These are phyloP conservation scores for Carpatolechia fugitivella DNA, from an alignment of 2,888 invertebrate species.

Conservation along the genomic window DNA sequence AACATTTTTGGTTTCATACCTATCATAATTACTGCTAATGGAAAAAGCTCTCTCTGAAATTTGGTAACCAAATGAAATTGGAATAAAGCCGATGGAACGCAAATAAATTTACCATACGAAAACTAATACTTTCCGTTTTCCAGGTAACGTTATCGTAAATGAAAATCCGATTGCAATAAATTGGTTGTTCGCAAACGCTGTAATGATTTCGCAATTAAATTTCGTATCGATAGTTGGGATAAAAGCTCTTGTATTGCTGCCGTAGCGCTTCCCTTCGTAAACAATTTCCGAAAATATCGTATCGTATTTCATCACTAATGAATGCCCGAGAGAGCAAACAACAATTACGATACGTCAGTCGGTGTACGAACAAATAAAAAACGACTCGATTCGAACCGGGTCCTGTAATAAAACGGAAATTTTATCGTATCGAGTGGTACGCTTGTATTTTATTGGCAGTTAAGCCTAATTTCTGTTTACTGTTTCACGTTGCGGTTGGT, in stretches of 20 bases:
- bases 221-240: conserved; percentile 22
- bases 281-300: conserved; percentile 60
- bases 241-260: conserved; percentile 16
- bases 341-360: conserved; percentile 60
- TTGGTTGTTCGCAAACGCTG: conserved; percentile 27
- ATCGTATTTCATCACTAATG: conserved; percentile 71
- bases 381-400: conserved; percentile 45
- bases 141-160: conserved; percentile 20
- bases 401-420: conserved; percentile 46
- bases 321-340: conserved; percentile 61
- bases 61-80: conserved; percentile 1
- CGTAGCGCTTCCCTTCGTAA: conserved; percentile 27
- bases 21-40: background rate
- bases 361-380: conserved; percentile 45
- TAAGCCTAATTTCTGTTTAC: conserved; percentile 58
- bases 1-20: background rate
- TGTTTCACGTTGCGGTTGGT: conserved; percentile 30
- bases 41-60: background rate
- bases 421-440: conserved; percentile 46
- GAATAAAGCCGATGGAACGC: background rate
- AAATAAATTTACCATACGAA: conserved; percentile 12
- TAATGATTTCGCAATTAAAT: conserved; percentile 45
- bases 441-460: conserved; percentile 55
- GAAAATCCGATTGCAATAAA: conserved; percentile 29
- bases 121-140: conserved; percentile 13